Conservation (phyloP, 2,797 vertebrate genomes). For the Melopsittacus undulatus region DNA sequence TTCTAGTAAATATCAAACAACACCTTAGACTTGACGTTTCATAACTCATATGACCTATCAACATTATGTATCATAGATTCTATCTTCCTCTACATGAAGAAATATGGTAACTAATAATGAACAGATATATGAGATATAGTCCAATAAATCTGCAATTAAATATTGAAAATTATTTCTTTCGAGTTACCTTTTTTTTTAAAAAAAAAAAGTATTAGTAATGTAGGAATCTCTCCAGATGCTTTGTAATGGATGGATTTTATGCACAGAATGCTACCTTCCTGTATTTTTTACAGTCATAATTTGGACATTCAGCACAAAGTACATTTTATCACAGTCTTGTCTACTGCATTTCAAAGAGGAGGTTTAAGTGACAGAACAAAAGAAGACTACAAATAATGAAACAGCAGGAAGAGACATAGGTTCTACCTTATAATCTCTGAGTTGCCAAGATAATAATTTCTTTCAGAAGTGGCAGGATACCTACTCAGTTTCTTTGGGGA, state of each 20-base stretch:
- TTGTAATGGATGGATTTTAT: background rate
- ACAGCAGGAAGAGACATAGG: background rate
- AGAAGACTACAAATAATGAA: background rate
- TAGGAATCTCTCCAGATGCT: background rate
- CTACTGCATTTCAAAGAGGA: background rate
- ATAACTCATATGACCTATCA: background rate
- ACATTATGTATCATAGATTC: background rate
- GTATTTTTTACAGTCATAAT: background rate
- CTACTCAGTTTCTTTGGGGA: background rate
- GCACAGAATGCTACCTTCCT: background rate
- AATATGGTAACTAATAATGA: background rate
- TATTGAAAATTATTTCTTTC: background rate
- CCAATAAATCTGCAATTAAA: background rate
- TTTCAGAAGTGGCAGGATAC: background rate
- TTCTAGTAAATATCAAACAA: slow-evolving; percentile 28
- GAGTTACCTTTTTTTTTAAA: background rate
- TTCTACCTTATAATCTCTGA: background rate
- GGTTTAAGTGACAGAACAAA: background rate
- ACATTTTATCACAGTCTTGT: background rate
- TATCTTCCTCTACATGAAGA: background rate
- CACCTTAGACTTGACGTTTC: slow-evolving; percentile 41
- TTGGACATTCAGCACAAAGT: background rate
- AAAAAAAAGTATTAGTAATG: background rate
- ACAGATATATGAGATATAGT: background rate
- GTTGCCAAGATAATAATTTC: background rate